These are phyloP conservation scores for Heliconius ismenius DNA, from an alignment of 2,888 invertebrate genomes.

Conservation along the genomic window DNA sequence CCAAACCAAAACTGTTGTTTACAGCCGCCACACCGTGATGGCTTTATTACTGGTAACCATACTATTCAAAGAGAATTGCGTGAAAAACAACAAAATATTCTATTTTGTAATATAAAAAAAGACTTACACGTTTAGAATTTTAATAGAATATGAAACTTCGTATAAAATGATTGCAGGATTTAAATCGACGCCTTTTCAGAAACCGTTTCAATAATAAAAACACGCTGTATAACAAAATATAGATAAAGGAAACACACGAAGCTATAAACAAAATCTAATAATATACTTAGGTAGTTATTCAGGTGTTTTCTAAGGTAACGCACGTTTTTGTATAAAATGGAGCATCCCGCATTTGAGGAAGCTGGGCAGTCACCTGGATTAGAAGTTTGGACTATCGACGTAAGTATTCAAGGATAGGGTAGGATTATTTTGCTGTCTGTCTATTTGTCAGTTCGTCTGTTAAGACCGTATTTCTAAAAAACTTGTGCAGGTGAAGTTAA, in stretches of 20 bases:
- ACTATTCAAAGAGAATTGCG: too few relatives aligned
- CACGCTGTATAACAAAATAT: slow-evolving; percentile 28
- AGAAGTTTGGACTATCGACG: slow-evolving; percentile 92
- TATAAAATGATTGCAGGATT: too few relatives aligned
- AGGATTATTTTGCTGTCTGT: neutral
- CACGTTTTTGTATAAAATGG: slow-evolving; percentile 56
- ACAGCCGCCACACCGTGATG: neutral
- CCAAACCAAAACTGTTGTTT: neutral
- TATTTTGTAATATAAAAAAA: too few relatives aligned
- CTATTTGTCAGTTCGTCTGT: neutral
- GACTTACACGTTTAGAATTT: too few relatives aligned
- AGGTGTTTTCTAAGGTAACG: slow-evolving; percentile 7
- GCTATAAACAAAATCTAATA: neutral
- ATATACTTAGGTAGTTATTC: neutral
- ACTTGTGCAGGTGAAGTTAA: neutral
- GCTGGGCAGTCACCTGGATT: slow-evolving; percentile 86
- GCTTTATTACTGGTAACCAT: too few relatives aligned
- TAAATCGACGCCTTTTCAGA: too few relatives aligned
- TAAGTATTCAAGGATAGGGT: slow-evolving; percentile 62
- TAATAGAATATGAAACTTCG: too few relatives aligned
- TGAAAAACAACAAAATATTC: too few relatives aligned
- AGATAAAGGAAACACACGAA: slow-evolving; percentile 3
- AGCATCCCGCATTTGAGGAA: slow-evolving; percentile 86
- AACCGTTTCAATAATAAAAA: neutral
- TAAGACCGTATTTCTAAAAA: neutral